A percentile compares a stretch with the other conserved stretches of the same genome.
phyloP scores from a whole-genome alignment of 2,888 invertebrate genomes.

The Watsonalla binaria region DNA sequence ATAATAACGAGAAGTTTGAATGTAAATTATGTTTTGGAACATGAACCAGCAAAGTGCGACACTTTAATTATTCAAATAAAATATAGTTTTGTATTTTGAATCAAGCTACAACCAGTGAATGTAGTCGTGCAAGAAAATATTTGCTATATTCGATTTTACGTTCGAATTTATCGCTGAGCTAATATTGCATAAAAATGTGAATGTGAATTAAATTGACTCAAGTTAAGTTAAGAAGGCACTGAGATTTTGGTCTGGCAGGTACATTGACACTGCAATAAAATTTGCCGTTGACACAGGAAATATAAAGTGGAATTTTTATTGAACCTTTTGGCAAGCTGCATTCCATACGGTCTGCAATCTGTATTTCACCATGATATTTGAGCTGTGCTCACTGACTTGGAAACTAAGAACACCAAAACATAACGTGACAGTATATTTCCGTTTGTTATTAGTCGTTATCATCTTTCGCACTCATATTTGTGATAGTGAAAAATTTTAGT shows the following conservation, averaged over 20 bases:
- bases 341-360: slow-evolving; percentile 46
- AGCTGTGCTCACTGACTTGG: slow-evolving; percentile 27
- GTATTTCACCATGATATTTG: slow-evolving; percentile 36
- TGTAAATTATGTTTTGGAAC: slow-evolving; percentile 7
- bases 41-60: slow-evolving; percentile 7
- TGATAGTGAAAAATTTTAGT: slow-evolving; percentile 6
- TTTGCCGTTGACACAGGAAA: slow-evolving; percentile 66
- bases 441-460: slow-evolving; percentile 13
- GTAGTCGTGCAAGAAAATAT: slow-evolving; percentile 13
- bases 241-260: slow-evolving; percentile 46
- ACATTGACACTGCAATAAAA: slow-evolving; percentile 69
- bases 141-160: slow-evolving; percentile 15
- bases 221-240: slow-evolving; percentile 41
- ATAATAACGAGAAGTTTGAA: slow-evolving; percentile 1
- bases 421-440: slow-evolving; percentile 10
- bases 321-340: slow-evolving; percentile 64
- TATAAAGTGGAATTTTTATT: slow-evolving; percentile 71
- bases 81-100: slow-evolving; percentile 13
- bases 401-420: neutral
- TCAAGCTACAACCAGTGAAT: slow-evolving; percentile 14
- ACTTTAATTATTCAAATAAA: slow-evolving; percentile 16
- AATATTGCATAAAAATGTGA: slow-evolving; percentile 28
- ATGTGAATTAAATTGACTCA: slow-evolving; percentile 49
- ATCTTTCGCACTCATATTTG: slow-evolving; percentile 6
- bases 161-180: slow-evolving; percentile 17